These are phyloP conservation scores for Drosophila neoperkinsi DNA, from an alignment of 2,888 invertebrate genomes.

Conservation along the genomic window DNA sequence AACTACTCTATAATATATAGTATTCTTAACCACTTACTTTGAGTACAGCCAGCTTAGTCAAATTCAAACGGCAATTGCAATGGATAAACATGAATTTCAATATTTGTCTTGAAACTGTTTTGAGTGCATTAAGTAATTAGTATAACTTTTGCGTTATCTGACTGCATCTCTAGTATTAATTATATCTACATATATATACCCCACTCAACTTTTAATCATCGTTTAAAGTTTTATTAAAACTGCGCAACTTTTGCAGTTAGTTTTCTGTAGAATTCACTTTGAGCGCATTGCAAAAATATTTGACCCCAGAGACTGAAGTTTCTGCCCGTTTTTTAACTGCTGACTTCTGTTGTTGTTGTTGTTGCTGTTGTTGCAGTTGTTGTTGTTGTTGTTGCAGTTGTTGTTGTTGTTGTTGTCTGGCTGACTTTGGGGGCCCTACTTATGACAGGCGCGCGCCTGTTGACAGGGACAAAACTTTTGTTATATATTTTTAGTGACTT, in stretches of 20 bases:
- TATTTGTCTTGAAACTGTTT: not conserved
- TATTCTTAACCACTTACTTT: not conserved
- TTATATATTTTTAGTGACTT: slow-evolving; percentile 76
- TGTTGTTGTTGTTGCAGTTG: slow-evolving; percentile 18
- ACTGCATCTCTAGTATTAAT: not conserved
- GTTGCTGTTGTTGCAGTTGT: slow-evolving; percentile 12
- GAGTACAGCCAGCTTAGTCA: no score
- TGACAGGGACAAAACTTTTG: slow-evolving; percentile 68
- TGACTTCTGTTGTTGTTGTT: slow-evolving; percentile 20
- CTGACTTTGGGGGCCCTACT: slow-evolving; percentile 59
- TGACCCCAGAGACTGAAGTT: slow-evolving; percentile 67
- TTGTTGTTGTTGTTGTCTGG: slow-evolving; percentile 25
- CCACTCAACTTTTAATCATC: not conserved
- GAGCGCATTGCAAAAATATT: slow-evolving; percentile 46
- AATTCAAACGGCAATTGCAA: not conserved
- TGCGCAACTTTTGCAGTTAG: slow-evolving; percentile 2
- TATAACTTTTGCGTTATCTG: not conserved
- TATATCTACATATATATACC: not conserved
- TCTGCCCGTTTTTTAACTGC: slow-evolving; percentile 9
- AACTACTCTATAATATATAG: not conserved
- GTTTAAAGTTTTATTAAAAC: slow-evolving; percentile 6
- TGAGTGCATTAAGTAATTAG: not conserved
- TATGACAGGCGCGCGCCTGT: slow-evolving; percentile 76
- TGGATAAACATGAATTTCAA: not conserved
- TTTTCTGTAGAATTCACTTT: slow-evolving; percentile 3